A percentile compares a stretch with the other conserved stretches of the same genome.
phyloP scores from a whole-genome alignment of 2,888 invertebrate genomes.

The Drosophila borealis region DNA sequence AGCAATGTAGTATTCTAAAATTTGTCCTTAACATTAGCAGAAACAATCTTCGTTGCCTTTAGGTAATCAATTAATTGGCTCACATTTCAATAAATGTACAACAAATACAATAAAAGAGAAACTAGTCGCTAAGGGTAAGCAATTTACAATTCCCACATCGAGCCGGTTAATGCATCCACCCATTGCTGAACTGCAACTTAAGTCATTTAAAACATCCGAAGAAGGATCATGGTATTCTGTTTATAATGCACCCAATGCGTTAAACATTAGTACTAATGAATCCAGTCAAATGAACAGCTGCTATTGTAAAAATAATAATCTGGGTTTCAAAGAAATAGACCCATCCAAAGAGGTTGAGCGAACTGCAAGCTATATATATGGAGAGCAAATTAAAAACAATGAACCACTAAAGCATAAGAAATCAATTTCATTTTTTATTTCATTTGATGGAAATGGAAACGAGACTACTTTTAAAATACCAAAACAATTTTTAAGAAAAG shows the following conservation, averaged over 20 bases:
- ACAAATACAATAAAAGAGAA: constrained; percentile 59
- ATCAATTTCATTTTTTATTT: constrained; percentile 68
- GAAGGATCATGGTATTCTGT: constrained; percentile 64
- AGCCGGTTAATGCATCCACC: constrained; percentile 58
- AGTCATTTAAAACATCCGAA: constrained; percentile 65
- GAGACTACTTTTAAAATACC: constrained; percentile 49
- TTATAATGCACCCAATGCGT: constrained; percentile 5
- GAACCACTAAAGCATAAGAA: constrained; percentile 40
- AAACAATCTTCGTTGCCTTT: constrained; percentile 71
- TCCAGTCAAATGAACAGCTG: not conserved
- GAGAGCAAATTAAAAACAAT: constrained; percentile 40
- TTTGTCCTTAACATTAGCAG: constrained; percentile 73
- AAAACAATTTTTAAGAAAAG: constrained; percentile 30
- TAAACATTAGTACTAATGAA: constrained; percentile 12
- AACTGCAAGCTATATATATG: constrained; percentile 54
- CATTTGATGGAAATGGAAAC: constrained; percentile 57
- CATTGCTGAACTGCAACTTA: constrained; percentile 75
- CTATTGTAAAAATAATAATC: not conserved
- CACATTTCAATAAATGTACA: constrained; percentile 70
- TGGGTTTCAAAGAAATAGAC: not conserved
- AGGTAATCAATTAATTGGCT: constrained; percentile 75
- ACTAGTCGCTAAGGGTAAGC: constrained; percentile 49
- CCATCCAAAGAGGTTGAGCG: constrained; percentile 12
- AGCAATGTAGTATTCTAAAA: constrained; percentile 39
- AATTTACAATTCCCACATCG: constrained; percentile 35